A percentile compares a stretch with the other conserved stretches of the same genome.
These are phyloP conservation scores for Blastomussa wellsi DNA, from an alignment of 92 coral and sea anemone genomes.

Conservation along the genomic window DNA sequence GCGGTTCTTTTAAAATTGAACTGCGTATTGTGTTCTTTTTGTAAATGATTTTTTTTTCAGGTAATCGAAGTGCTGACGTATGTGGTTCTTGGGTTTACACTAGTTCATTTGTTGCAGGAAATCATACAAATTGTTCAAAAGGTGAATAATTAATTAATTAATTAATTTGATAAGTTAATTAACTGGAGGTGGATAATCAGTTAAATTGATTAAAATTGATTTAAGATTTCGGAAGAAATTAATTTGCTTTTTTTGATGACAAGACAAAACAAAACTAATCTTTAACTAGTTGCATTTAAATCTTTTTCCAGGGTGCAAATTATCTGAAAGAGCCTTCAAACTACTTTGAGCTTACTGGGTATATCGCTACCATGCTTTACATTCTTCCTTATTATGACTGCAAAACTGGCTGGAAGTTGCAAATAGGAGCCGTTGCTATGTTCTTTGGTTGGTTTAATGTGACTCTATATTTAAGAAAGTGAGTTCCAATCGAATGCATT, in stretches of 20 bases:
- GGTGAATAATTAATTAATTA: slow-evolving; percentile 29
- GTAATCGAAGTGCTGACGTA: slow-evolving; percentile 25
- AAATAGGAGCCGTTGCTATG: slow-evolving; percentile 62
- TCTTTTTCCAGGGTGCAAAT: slow-evolving; percentile 42
- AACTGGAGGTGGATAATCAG: too few relatives aligned
- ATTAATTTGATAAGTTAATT: too few relatives aligned
- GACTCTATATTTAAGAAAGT: slow-evolving; percentile 79
- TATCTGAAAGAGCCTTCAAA: slow-evolving; percentile 65
- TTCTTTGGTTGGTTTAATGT: slow-evolving; percentile 86
- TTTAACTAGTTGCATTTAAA: background rate
- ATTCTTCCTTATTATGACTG: slow-evolving; percentile 54
- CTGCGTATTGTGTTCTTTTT: too few relatives aligned
- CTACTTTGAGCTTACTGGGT: slow-evolving; percentile 67
- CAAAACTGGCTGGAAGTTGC: slow-evolving; percentile 32
- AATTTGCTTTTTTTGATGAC: too few relatives aligned
- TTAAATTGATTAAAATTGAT: too few relatives aligned
- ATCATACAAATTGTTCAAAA: slow-evolving; percentile 48
- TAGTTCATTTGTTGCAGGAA: slow-evolving; percentile 65
- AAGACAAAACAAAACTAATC: too few relatives aligned
- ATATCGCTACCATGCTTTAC: slow-evolving; percentile 56
- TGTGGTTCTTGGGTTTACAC: slow-evolving; percentile 54
- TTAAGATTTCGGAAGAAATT: too few relatives aligned
- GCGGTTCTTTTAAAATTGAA: too few relatives aligned
- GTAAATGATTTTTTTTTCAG: too few relatives aligned
- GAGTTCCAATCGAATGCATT: background rate